Conservation (phyloP, 1,140 invertebrate species). For the Sesamia nonagrioides region DNA sequence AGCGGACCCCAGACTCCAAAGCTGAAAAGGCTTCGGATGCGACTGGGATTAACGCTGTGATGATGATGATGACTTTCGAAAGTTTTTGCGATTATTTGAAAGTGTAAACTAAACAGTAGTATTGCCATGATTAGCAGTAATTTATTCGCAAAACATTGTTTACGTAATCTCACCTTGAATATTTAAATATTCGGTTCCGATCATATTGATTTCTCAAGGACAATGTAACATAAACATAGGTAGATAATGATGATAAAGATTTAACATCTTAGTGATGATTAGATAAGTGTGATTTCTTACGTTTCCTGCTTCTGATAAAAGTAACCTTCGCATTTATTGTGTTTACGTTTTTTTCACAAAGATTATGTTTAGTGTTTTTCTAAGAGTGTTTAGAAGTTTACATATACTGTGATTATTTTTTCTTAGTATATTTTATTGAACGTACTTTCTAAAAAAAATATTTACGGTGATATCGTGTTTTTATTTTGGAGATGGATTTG, state of each 20-base stretch:
- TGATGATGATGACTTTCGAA: too few species aligned
- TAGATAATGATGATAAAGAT: background rate
- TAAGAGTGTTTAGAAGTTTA: background rate
- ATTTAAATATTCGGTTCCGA: slow-evolving; percentile 3
- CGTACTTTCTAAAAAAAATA: too few species aligned
- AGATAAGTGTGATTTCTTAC: slow-evolving; percentile 7
- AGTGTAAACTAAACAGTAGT: background rate
- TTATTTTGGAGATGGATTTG: background rate
- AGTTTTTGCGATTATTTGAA: too few species aligned
- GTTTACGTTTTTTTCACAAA: slow-evolving; percentile 25
- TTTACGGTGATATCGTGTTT: background rate
- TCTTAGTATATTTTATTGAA: background rate
- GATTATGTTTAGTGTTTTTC: background rate
- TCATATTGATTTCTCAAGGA: slow-evolving; percentile 27
- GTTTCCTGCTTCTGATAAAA: slow-evolving; percentile 28
- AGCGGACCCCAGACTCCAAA: too few species aligned
- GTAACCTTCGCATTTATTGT: slow-evolving; percentile 13
- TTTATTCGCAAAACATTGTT: slow-evolving; percentile 5
- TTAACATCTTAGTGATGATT: slow-evolving; percentile 1
- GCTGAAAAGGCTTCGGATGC: too few species aligned
- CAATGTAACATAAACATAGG: background rate
- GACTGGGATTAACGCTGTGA: too few species aligned
- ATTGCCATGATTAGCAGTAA: background rate
- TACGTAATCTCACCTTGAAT: slow-evolving; percentile 28
- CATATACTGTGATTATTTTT: background rate